Evolutionary conservation across 2,113 vertebrate genomes (phyloP).

Genomic region (Pangasianodon gigas): DNA sequence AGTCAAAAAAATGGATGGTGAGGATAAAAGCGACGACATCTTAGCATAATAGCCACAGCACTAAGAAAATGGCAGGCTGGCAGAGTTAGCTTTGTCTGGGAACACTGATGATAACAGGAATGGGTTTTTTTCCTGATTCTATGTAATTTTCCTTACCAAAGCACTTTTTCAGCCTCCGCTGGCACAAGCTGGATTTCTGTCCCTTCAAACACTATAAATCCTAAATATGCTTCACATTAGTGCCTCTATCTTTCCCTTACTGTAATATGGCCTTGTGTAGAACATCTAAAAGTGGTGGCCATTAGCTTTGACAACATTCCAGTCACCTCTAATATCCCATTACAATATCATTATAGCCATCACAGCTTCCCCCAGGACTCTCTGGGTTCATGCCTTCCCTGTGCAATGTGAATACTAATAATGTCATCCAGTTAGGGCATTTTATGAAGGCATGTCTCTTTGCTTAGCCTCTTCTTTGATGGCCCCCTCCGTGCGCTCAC

Average conservation of each 20-base stretch:
- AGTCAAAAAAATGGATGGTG: neutral
- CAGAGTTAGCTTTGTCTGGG: neutral
- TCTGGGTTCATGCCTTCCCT: slow-evolving; percentile 35
- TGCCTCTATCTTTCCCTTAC: slow-evolving; percentile 4
- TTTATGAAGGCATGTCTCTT: slow-evolving; percentile 38
- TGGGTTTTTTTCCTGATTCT: neutral
- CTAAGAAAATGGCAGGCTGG: neutral
- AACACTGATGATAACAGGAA: neutral
- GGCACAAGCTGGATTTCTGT: slow-evolving; percentile 25
- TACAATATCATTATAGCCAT: slow-evolving; percentile 48
- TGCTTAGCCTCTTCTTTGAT: slow-evolving; percentile 18
- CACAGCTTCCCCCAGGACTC: slow-evolving; percentile 42
- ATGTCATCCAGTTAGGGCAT: slow-evolving; percentile 17
- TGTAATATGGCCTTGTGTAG: slow-evolving; percentile 14
- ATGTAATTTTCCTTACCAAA: slow-evolving; percentile 9
- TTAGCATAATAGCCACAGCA: neutral
- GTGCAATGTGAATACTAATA: slow-evolving; percentile 39
- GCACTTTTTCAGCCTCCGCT: slow-evolving; percentile 22
- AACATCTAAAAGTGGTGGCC: slow-evolving; percentile 39
- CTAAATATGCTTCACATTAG: slow-evolving; percentile 31
- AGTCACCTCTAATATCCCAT: slow-evolving; percentile 46
- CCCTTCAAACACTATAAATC: slow-evolving; percentile 24
- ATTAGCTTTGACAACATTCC: slow-evolving; percentile 48
- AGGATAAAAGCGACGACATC: neutral
- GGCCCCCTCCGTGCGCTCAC: slow-evolving; percentile 27